A percentile compares a stretch with the other conserved stretches of the same genome.
Evolutionary conservation across 2,888 invertebrate genomes (phyloP).

Genomic region (Stenichneumon culpator): DNA sequence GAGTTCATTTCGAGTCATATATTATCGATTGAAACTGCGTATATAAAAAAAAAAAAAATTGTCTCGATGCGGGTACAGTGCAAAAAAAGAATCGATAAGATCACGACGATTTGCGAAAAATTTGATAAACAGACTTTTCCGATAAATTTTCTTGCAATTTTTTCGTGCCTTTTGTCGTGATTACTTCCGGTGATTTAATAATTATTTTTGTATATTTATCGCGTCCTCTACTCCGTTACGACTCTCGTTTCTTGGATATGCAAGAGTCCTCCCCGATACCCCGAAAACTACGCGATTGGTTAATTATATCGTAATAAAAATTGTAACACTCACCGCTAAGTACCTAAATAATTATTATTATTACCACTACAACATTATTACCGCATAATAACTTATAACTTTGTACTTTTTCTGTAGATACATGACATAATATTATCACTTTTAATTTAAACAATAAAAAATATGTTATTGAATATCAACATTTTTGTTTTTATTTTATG

Average conservation of each 20-base stretch:
- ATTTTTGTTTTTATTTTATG: neutral
- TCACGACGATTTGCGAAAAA: constrained; percentile 27
- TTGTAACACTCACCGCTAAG: constrained; percentile 63
- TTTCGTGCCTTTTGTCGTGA: constrained; percentile 83
- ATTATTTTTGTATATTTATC: constrained; percentile 71
- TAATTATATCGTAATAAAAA: constrained; percentile 67
- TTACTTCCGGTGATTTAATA: constrained; percentile 80
- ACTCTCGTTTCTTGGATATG: constrained; percentile 29
- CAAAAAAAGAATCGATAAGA: constrained; percentile 28
- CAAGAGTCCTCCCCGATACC: constrained; percentile 22
- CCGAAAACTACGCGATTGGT: constrained; percentile 52
- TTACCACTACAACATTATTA: constrained; percentile 72
- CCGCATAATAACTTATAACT: constrained; percentile 81
- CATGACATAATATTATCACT: constrained; percentile 80
- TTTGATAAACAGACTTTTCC: constrained; percentile 42
- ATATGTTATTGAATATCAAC: constrained; percentile 78
- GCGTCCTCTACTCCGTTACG: constrained; percentile 6
- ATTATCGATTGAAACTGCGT: constrained; percentile 42
- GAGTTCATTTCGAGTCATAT: constrained; percentile 30
- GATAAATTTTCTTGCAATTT: constrained; percentile 79
- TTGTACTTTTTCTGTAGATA: constrained; percentile 85
- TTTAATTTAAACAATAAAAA: constrained; percentile 83
- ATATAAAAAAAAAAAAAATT: constrained; percentile 25
- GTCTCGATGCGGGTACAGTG: constrained; percentile 29
- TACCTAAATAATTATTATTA: constrained; percentile 68